phyloP scores from a whole-genome alignment of 2,888 invertebrate species.

The Lycophotia porphyrea region DNA sequence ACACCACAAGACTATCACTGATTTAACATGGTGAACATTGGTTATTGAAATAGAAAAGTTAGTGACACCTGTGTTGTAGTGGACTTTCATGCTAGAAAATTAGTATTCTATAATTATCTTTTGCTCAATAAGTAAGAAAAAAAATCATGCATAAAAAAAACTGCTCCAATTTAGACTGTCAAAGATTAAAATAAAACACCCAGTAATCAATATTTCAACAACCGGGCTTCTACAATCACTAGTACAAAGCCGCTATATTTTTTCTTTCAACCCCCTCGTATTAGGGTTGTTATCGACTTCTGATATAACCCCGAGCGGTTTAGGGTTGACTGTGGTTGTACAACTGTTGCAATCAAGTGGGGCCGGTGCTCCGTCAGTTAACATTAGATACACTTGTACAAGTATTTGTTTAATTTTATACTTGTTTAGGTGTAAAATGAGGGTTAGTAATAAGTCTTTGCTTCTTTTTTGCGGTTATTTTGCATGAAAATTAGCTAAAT shows the following conservation, averaged over 20 bases:
- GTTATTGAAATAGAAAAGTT: background rate
- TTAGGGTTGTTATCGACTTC: constrained; percentile 72
- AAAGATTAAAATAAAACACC: background rate
- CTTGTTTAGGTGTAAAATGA: constrained; percentile 12
- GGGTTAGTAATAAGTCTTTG: too few relatives aligned
- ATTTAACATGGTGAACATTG: background rate
- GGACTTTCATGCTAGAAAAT: background rate
- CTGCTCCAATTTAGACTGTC: too few relatives aligned
- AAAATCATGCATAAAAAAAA: background rate
- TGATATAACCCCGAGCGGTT: constrained; percentile 71
- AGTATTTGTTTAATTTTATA: constrained; percentile 52
- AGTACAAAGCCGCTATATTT: constrained; percentile 36
- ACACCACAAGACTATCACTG: too few relatives aligned
- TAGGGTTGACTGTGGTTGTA: constrained; percentile 68
- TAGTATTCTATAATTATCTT: background rate
- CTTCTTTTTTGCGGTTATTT: background rate
- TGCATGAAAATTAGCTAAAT: background rate
- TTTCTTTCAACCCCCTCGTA: constrained; percentile 65
- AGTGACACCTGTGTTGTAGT: background rate
- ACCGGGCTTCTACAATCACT: constrained; percentile 18
- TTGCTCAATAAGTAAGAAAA: background rate
- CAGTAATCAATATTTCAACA: constrained; percentile 18
- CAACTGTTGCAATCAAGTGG: constrained; percentile 71
- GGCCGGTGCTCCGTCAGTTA: constrained; percentile 45
- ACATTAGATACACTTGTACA: constrained; percentile 50